Conservation (phyloP, 2,888 invertebrate genomes). For the Bimastos eiseni region DNA sequence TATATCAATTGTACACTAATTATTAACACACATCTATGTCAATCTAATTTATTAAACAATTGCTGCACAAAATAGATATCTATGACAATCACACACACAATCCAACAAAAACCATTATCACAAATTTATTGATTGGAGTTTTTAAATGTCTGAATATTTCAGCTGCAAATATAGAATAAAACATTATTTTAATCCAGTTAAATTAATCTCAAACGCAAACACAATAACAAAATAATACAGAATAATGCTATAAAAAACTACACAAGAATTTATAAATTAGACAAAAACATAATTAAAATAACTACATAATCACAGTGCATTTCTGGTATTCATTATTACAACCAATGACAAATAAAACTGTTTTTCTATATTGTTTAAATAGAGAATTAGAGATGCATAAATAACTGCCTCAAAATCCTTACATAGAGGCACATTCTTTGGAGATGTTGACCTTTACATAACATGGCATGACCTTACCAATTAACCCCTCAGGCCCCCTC, state of each 20-base stretch:
- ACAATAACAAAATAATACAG: neutral
- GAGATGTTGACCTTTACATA: neutral
- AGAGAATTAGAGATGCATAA: neutral
- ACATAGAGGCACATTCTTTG: neutral
- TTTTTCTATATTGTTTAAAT: neutral
- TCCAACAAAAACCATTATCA: neutral
- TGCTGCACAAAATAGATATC: neutral
- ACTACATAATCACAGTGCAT: neutral
- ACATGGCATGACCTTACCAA: neutral
- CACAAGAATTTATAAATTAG: neutral
- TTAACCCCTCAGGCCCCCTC: neutral
- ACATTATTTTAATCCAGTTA: neutral
- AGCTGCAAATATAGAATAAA: neutral
- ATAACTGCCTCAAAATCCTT: neutral
- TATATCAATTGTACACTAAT: neutral
- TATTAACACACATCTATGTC: neutral
- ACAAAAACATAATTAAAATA: slow-evolving; percentile 15
- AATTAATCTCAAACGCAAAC: slow-evolving; percentile 3
- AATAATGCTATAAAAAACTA: neutral
- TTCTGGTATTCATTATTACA: neutral
- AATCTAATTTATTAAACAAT: neutral
- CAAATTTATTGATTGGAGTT: neutral
- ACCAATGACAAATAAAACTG: neutral
- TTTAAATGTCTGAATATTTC: neutral
- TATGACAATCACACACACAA: neutral